Percentiles rank a stretch among this genome's conserved stretches.
phyloP scores from a whole-genome alignment of 2,113 vertebrate genomes.

The Pungitius pungitius region DNA sequence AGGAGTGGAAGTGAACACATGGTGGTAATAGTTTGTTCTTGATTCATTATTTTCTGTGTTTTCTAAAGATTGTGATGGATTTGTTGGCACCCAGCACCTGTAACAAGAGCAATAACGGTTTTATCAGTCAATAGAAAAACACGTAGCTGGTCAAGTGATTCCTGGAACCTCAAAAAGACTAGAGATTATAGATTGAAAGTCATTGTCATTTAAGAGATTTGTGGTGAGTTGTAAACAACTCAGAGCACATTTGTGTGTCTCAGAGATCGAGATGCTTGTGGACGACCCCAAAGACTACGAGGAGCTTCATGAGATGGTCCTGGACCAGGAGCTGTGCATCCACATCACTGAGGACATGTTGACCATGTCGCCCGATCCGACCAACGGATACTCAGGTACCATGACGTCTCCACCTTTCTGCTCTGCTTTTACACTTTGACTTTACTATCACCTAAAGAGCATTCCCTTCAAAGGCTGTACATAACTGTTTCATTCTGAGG shows the following conservation, averaged over 20 bases:
- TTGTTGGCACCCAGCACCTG: neutral
- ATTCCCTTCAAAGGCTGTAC: too few relatives aligned
- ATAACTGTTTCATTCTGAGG: neutral
- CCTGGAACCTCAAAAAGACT: neutral
- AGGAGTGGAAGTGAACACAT: neutral
- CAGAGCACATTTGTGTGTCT: neutral
- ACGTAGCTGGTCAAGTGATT: neutral
- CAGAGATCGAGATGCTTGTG: slow-evolving; percentile 99
- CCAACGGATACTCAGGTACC: slow-evolving; percentile 91
- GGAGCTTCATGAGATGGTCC: slow-evolving; percentile 85
- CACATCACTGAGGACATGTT: slow-evolving; percentile 99
- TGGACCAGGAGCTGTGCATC: slow-evolving; percentile 95
- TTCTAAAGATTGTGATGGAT: neutral
- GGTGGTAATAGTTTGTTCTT: neutral
- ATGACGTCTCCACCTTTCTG: neutral
- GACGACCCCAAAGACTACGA: slow-evolving; percentile 97
- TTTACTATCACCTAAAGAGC: too few relatives aligned
- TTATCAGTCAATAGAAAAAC: too few relatives aligned
- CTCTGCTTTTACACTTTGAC: neutral
- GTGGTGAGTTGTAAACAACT: neutral
- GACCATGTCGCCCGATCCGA: slow-evolving; percentile 84
- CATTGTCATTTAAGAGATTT: neutral
- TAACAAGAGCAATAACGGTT: neutral
- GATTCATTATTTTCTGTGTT: neutral
- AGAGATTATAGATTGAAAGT: neutral